Conservation (phyloP, 2,888 invertebrate species). For the Agriopis aurantiaria region DNA sequence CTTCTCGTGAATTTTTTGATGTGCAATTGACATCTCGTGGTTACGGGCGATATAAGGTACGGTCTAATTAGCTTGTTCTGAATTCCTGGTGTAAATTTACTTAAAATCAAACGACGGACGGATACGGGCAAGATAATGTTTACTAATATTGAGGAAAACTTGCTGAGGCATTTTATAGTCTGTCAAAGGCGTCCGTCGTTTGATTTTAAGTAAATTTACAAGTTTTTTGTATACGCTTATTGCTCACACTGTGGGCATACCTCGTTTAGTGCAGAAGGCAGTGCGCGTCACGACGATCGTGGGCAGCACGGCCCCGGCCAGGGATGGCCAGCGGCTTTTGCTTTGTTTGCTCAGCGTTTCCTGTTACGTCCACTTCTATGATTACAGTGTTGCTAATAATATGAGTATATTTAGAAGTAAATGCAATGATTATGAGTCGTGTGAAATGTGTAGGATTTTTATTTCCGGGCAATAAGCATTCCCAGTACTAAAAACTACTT, state of each 20-base stretch:
- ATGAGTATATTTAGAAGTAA: constrained; percentile 5
- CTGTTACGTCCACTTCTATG: constrained; percentile 62
- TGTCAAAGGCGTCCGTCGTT: too few species aligned
- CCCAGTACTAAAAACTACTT: not conserved
- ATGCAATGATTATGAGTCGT: not conserved
- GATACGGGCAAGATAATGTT: too few species aligned
- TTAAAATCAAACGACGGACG: too few species aligned
- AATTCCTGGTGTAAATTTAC: too few species aligned
- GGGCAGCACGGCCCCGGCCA: constrained; percentile 68
- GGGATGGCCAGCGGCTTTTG: constrained; percentile 79
- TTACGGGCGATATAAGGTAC: too few species aligned
- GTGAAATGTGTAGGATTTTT: not conserved
- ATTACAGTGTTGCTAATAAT: constrained; percentile 37
- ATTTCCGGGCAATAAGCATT: not conserved
- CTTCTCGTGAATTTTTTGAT: too few species aligned
- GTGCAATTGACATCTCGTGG: too few species aligned
- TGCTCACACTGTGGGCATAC: constrained; percentile 29
- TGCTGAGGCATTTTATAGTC: too few species aligned
- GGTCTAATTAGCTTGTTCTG: too few species aligned
- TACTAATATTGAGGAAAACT: too few species aligned
- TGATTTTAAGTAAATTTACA: too few species aligned
- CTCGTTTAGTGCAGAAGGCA: constrained; percentile 65
- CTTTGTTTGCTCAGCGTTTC: constrained; percentile 76
- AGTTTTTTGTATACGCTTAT: constrained; percentile 14
- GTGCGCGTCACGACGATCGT: constrained; percentile 73